Evolutionary conservation across 2,113 vertebrate genomes (phyloP).

Genomic region (Peucedramus taeniatus): DNA sequence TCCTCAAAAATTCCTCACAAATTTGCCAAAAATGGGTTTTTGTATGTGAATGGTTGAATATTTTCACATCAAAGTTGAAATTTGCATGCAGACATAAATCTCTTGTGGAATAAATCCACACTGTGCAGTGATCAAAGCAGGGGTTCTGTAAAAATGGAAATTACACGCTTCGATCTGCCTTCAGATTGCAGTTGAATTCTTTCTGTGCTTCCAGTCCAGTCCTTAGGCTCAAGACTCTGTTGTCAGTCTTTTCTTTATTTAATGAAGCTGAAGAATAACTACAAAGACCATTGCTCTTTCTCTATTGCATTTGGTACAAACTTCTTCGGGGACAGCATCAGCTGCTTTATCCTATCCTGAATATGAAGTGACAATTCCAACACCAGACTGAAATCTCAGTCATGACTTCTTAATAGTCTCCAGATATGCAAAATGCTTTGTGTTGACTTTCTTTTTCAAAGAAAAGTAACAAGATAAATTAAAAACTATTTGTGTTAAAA

Average conservation of each 20-base stretch:
- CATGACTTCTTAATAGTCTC: background rate
- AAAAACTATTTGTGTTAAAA: background rate
- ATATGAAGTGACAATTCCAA: background rate
- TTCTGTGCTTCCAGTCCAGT: background rate
- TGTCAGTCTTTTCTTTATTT: background rate
- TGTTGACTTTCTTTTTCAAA: background rate
- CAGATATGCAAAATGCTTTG: background rate
- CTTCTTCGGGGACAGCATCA: rapidly evolving
- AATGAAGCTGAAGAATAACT: background rate
- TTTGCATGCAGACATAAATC: background rate
- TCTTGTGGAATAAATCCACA: background rate
- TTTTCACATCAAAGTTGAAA: background rate
- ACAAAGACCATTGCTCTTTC: background rate
- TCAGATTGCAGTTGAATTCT: background rate
- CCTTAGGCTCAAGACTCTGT: background rate
- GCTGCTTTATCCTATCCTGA: background rate
- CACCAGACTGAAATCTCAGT: background rate
- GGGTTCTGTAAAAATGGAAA: background rate
- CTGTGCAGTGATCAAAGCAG: background rate
- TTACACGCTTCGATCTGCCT: background rate
- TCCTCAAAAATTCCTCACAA: background rate
- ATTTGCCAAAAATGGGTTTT: background rate
- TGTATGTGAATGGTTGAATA: background rate
- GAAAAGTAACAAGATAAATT: background rate
- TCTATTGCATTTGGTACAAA: background rate